A percentile compares a stretch with the other conserved stretches of the same genome.
Conservation (phyloP, 2,888 invertebrate genomes). For the Drosophila peninsularis region DNA sequence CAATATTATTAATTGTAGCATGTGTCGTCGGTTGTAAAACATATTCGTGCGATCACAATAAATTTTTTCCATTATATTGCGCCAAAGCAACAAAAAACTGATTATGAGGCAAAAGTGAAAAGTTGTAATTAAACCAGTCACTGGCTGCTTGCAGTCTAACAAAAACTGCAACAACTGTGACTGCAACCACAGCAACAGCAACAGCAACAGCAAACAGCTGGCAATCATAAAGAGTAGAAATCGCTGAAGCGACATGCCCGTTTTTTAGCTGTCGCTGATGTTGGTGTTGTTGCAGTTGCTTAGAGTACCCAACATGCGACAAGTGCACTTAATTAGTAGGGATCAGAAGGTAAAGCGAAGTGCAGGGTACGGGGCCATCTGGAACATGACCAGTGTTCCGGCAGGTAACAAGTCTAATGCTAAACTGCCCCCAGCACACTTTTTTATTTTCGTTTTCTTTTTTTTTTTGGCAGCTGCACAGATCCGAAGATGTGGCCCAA, state of each 20-base stretch:
- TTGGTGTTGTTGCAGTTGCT: conserved; percentile 33
- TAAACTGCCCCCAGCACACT: conserved; percentile 37
- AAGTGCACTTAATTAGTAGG: conserved; percentile 79
- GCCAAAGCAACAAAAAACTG: conserved; percentile 49
- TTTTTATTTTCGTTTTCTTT: conserved; percentile 7
- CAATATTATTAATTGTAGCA: conserved; percentile 69
- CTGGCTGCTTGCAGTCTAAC: conserved; percentile 56
- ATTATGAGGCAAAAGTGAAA: conserved; percentile 82
- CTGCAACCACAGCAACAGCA: conserved; percentile 41
- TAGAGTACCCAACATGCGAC: conserved; percentile 58
- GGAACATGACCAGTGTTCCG: conserved; percentile 53
- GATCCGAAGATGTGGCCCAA: conserved; percentile 71
- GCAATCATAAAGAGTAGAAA: conserved; percentile 68
- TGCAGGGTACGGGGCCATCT: conserved; percentile 3
- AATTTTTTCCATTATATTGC: conserved; percentile 50
- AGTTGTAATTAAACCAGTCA: conserved; percentile 83
- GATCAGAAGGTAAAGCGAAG: conserved; percentile 28
- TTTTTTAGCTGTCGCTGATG: conserved; percentile 39
- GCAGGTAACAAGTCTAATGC: conserved; percentile 71
- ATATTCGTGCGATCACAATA: conserved; percentile 74
- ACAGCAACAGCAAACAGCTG: conserved; percentile 31
- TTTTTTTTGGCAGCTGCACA: conserved; percentile 52
- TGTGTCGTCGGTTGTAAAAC: conserved; percentile 56
- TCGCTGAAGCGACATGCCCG: conserved; percentile 57
- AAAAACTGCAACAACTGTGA: conserved; percentile 45